A percentile compares a stretch with the other conserved stretches of the same genome.
Conservation (phyloP, 2,797 vertebrate genomes). For the Carcharodon carcharias region DNA sequence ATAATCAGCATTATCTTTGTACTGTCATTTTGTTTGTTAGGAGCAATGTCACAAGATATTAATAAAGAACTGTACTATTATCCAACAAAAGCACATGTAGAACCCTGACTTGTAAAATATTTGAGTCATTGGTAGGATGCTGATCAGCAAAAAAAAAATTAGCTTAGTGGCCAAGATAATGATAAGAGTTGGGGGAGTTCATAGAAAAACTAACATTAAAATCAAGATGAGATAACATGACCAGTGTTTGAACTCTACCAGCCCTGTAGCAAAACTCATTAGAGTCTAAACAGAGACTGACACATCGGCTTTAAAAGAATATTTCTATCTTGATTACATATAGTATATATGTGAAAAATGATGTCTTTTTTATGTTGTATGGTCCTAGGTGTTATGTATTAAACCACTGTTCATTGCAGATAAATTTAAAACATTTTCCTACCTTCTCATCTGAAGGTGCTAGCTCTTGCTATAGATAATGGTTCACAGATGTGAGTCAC, state of each 20-base stretch:
- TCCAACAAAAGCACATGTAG: not conserved
- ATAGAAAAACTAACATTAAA: constrained; percentile 30
- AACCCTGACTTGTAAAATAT: not conserved
- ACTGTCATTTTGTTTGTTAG: not conserved
- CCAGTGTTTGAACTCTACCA: constrained; percentile 11
- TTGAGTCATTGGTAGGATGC: not conserved
- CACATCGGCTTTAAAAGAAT: constrained; percentile 9
- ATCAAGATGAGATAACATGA: constrained; percentile 35
- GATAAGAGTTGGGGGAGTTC: constrained; percentile 30
- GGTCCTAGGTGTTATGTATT: too few relatives aligned
- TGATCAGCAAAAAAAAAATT: constrained; percentile 28
- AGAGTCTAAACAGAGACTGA: not conserved
- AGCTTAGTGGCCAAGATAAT: constrained; percentile 25
- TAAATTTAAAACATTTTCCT: not conserved
- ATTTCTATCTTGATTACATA: not conserved
- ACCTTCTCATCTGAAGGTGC: not conserved
- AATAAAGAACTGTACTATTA: not conserved
- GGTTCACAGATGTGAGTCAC: not conserved
- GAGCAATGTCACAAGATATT: not conserved
- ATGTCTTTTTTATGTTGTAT: not conserved
- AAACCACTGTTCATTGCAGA: not conserved
- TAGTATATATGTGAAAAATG: not conserved
- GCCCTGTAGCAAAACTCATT: constrained; percentile 20
- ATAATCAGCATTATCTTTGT: constrained; percentile 6
- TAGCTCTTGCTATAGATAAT: not conserved